Evolutionary conservation across 2,797 vertebrate species (phyloP).

Genomic region (Anguilla pacifica): DNA sequence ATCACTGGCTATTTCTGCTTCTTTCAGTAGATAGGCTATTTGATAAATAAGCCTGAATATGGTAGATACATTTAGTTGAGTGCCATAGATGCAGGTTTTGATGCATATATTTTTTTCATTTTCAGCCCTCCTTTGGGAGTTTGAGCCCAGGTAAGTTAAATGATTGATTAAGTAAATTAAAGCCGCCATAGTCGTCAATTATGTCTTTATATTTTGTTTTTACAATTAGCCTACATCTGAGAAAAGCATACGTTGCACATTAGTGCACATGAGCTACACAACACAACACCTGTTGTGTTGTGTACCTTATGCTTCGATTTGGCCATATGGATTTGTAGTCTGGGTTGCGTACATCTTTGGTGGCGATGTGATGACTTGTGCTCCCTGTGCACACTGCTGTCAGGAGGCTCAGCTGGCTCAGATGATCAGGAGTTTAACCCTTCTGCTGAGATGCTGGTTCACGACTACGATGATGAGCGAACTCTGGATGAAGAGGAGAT

Average conservation of each 20-base stretch:
- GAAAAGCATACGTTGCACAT: neutral
- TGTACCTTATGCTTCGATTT: neutral
- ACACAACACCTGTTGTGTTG: neutral
- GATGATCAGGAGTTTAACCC: slow-evolving; percentile 97
- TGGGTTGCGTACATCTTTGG: neutral
- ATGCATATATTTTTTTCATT: slow-evolving; percentile 50
- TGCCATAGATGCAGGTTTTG: neutral
- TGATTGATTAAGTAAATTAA: neutral
- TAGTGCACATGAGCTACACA: neutral
- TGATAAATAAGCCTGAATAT: neutral
- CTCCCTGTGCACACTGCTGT: neutral
- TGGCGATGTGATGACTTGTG: neutral
- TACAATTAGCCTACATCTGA: neutral
- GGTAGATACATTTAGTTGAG: neutral
- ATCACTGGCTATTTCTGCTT: neutral
- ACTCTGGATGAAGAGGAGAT: slow-evolving; percentile 97
- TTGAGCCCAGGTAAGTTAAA: slow-evolving; percentile 89
- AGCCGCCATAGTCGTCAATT: slow-evolving; percentile 40
- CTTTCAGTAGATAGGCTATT: neutral
- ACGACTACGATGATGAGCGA: slow-evolving; percentile 96
- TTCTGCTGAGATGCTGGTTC: slow-evolving; percentile 95
- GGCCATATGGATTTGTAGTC: neutral
- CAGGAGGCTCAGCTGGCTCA: slow-evolving; percentile 87
- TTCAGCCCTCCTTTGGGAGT: slow-evolving; percentile 92
- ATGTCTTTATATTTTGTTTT: neutral